These are phyloP conservation scores for Agriopis marginaria DNA, from an alignment of 2,888 invertebrate species.

Conservation along the genomic window DNA sequence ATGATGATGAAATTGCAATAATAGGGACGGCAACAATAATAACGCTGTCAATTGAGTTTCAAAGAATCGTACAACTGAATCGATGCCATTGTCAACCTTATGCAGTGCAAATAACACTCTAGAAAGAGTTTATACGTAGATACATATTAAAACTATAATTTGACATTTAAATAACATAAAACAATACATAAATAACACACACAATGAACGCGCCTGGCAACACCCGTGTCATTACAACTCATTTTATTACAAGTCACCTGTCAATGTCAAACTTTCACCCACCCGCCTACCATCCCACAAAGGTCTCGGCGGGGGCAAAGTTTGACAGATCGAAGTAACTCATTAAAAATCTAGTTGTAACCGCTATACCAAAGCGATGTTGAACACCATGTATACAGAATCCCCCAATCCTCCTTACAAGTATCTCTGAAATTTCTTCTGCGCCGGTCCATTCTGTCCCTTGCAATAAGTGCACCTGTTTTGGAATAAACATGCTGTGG, in stretches of 20 bases:
- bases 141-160: background rate
- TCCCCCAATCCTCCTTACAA: slow-evolving; percentile 66
- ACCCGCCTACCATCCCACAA: background rate
- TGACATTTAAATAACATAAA: background rate
- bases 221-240: slow-evolving; percentile 5
- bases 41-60: background rate
- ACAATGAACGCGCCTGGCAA: slow-evolving; percentile 25
- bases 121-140: background rate
- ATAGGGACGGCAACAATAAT: no score
- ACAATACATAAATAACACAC: slow-evolving; percentile 18
- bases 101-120: slow-evolving; percentile 8
- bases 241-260: background rate
- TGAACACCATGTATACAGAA: background rate
- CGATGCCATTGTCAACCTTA: background rate
- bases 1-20: no score
- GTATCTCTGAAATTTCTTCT: slow-evolving; percentile 69
- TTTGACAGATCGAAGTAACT: background rate
- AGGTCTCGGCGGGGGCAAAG: background rate
- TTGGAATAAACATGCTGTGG: slow-evolving; percentile 21
- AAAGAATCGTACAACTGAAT: background rate
- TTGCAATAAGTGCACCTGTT: slow-evolving; percentile 80
- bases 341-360: background rate
- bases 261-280: background rate
- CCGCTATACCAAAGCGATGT: slow-evolving; percentile 29
- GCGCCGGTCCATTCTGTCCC: slow-evolving; percentile 76